A percentile compares a stretch with the other conserved stretches of the same genome.
These are phyloP conservation scores for Scaptomyza reducta DNA, from an alignment of 2,888 invertebrate genomes.

Conservation along the genomic window DNA sequence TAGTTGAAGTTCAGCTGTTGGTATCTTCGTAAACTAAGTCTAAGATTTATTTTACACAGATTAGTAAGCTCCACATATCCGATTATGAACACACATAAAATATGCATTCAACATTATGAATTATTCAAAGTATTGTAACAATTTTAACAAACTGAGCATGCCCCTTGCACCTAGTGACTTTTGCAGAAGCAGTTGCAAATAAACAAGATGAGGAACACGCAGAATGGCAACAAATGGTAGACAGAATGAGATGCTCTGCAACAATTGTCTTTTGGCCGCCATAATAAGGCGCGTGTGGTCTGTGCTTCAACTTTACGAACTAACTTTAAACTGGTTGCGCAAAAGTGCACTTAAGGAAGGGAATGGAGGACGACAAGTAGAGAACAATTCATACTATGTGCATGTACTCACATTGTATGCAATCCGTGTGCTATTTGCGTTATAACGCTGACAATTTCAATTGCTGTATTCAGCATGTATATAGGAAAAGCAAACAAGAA, in stretches of 20 bases:
- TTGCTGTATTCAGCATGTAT: slow-evolving; percentile 48
- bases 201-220: slow-evolving; percentile 19
- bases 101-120: neutral
- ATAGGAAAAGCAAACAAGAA: too few relatives aligned
- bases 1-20: neutral
- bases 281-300: slow-evolving; percentile 42
- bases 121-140: slow-evolving; percentile 3
- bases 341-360: slow-evolving; percentile 27
- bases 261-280: slow-evolving; percentile 46
- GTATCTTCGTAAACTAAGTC: too few relatives aligned
- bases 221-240: slow-evolving; percentile 11
- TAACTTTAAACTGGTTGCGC: slow-evolving; percentile 18
- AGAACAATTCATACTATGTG: neutral
- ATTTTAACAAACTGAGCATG: neutral
- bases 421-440: slow-evolving; percentile 51
- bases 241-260: slow-evolving; percentile 15
- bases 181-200: slow-evolving; percentile 11
- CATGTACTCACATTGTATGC: slow-evolving; percentile 47
- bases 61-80: neutral
- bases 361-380: neutral
- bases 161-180: neutral
- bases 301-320: slow-evolving; percentile 18
- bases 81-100: neutral
- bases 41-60: neutral
- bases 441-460: slow-evolving; percentile 67